Base-by-base conservation (phyloP, 2,113 vertebrate genomes). In the Engystomops pustulosus region DNA sequence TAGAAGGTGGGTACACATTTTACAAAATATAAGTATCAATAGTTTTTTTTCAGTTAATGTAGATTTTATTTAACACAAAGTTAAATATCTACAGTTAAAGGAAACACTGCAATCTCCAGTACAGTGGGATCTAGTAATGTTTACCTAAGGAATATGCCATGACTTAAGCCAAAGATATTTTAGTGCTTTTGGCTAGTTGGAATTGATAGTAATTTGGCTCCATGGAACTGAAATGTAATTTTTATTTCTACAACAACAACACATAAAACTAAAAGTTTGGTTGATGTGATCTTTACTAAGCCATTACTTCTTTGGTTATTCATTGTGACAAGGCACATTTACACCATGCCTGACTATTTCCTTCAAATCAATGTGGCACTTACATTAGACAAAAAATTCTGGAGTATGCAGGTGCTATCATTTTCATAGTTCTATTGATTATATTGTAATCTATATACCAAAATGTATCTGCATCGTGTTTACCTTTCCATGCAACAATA, bases 181-280 rank as follows among this genome's bases (percentile, higher is more conserved):
- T 80, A 67, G 12, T 20, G 17, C 25, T 27, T 67, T 20, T 80
- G 58, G 58, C 25, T 45, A 32, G 15, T 45, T 45, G 12, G 9
- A 47, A 12, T 65, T 67, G 78, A 80, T 80, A 15, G 23, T 67
- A 80, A 67, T 67, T 14, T 30, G 36, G 72, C 27, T 34, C 34
- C 47, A 76, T 53, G 18, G 49, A 76, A 76, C 53, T 76, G 18
- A 51, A 30, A 7, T 53, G 49, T 17, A 9, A 34, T 76, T 76
- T 74, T 76, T 53, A 76, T 32, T 53, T 49, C 47, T 34, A 10
- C 45, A 32, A 53, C 30, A 34, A 45, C 34, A n/a, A 75, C 53
- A 53, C 17, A 23, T 17, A 53, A 45, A 76, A 53, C 15, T 53
- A 34, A 34, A 36, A 36, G 27, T 12, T 8, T 53, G 27, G 27